Base-by-base conservation (phyloP, 2,888 invertebrate species). In the Megalurothrips usitatus region DNA sequence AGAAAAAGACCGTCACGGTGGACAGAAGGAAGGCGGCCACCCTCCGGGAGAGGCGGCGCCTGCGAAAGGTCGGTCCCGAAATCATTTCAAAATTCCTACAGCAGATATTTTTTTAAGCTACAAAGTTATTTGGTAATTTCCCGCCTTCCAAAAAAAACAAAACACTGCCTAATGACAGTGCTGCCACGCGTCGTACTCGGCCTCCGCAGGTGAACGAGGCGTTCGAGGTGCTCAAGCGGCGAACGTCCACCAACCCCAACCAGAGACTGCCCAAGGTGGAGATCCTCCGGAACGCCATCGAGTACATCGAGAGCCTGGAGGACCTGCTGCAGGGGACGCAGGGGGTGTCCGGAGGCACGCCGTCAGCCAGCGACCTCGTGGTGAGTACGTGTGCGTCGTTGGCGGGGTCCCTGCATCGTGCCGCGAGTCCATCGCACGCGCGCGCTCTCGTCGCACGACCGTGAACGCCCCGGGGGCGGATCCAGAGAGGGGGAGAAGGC, bases 11-110 rank as follows among this genome's bases (percentile, higher is more conserved):
- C 23, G 96, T 97, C 79, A 94, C 97, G 0, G 95, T 98, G 12
- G 99, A 99, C 88, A 90, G 99, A 81, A 91, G 99, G 86, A 98
- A 98, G 90, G 99, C 99, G 10, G 99, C 99, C 0, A 99, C 99
- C 1, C 90, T 99, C 87, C 90, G 99, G 6, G 99, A 99, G 87
- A 89, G 99, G 83, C 89, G 98, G 84, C 90, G 99, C 83, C 90
- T 99, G 81, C 90, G 98, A 86, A 98, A 99, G 92, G 97, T 97
- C 87, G 85, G 34, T 43, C n/a, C n/a, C n/a, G n/a, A n/a, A n/a
- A n/a, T n/a, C 34, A n/a, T 17, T 43, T 80, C 47, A 49, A 47
- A 68, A 58, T 79, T 28, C n/a, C n/a, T n/a, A n/a, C n/a, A n/a
- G n/a, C n/a, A n/a, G n/a, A n/a, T n/a, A n/a, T n/a, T n/a, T n/a